Evolutionary conservation across 2,888 invertebrate genomes (phyloP).

Genomic region (Belgica antarctica): DNA sequence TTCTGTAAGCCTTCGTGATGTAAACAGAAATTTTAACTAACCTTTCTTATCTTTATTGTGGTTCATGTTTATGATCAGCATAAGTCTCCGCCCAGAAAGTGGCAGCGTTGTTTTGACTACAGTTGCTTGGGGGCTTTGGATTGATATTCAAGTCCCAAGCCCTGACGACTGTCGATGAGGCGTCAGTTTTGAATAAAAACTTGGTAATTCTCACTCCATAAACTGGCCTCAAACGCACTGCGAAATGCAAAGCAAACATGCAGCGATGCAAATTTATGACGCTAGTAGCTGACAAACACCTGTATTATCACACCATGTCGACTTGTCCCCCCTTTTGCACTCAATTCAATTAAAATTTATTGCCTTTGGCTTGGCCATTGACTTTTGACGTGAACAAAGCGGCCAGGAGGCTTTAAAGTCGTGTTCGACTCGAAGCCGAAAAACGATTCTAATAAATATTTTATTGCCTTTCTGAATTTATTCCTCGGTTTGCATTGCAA

Average conservation of each 20-base stretch:
- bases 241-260: background rate
- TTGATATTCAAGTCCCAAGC: too few species aligned
- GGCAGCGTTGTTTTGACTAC: too few species aligned
- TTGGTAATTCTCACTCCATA: too few species aligned
- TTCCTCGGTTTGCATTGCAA: background rate
- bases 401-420: too few species aligned
- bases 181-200: too few species aligned
- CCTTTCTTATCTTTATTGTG: slow-evolving; percentile 19
- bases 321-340: slow-evolving; percentile 20
- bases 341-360: slow-evolving; percentile 37
- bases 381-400: too few species aligned
- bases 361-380: slow-evolving; percentile 16
- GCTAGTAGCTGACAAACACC: slow-evolving; percentile 29
- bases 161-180: too few species aligned
- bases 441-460: slow-evolving; percentile 2
- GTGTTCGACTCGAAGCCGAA: background rate
- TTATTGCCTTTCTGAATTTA: background rate
- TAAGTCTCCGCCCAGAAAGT: too few species aligned
- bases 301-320: slow-evolving; percentile 30
- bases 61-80: background rate
- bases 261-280: slow-evolving; percentile 20
- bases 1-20: background rate
- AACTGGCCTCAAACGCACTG: background rate
- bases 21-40: background rate
- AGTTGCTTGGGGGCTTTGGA: too few species aligned